Evolutionary conservation across 2,888 invertebrate genomes (phyloP).

Genomic region (Agrilus biguttatus): DNA sequence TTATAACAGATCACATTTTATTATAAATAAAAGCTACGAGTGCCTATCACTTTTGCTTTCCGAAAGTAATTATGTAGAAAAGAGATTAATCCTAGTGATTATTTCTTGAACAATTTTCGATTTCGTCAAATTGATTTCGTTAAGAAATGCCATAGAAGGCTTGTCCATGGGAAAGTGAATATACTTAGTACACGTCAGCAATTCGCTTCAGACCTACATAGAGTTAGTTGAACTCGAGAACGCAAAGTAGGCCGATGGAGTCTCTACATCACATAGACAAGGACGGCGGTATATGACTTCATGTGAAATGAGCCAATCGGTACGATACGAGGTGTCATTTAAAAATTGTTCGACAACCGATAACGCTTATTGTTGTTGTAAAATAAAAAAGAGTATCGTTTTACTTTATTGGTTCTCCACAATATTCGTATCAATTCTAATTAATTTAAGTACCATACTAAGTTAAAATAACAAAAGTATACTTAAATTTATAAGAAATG

Average conservation of each 20-base stretch:
- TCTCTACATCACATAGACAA: conserved; percentile 11
- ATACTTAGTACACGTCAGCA: conserved; percentile 12
- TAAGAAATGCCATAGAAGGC: conserved; percentile 14
- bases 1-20: no score
- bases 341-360: no score
- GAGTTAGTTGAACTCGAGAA: conserved; percentile 22
- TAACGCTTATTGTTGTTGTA: no score
- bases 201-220: conserved; percentile 20
- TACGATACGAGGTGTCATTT: no score
- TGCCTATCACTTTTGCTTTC: no score
- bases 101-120: conserved; percentile 10
- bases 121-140: conserved; percentile 12
- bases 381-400: no score
- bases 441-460: no score
- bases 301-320: conserved; percentile 2
- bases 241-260: conserved; percentile 21
- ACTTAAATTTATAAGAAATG: no score
- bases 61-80: conserved; percentile 1
- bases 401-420: no score
- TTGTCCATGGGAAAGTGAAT: conserved; percentile 16
- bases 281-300: conserved; percentile 6
- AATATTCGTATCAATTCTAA: no score
- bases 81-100: not conserved
- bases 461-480: no score
- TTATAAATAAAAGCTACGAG: no score